Conservation (phyloP, 2,113 vertebrate genomes). For the Casuarius casuarius region DNA sequence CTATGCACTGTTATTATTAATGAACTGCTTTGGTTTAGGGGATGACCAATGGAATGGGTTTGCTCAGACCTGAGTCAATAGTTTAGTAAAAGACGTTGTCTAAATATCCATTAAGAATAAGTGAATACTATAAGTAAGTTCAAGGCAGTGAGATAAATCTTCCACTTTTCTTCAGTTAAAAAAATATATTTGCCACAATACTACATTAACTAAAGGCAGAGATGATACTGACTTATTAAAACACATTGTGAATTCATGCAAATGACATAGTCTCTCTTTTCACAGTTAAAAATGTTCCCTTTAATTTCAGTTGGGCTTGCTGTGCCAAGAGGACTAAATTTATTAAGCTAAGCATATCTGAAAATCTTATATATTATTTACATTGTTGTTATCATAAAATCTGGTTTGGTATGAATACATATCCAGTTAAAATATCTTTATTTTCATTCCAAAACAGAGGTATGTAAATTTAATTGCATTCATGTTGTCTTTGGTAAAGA, state of each 20-base stretch:
- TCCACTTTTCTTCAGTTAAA: constrained; percentile 8
- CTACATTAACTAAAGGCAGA: constrained; percentile 1
- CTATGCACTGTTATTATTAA: background rate
- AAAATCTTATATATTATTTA: constrained; percentile 8
- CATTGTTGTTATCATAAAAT: background rate
- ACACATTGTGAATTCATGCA: background rate
- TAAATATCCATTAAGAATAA: constrained; percentile 28
- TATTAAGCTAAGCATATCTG: background rate
- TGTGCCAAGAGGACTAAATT: background rate
- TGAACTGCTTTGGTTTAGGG: constrained; percentile 10
- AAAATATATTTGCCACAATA: constrained; percentile 8
- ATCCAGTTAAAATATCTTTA: constrained; percentile 39
- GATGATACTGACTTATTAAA: background rate
- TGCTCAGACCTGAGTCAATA: background rate
- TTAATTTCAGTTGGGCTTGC: background rate
- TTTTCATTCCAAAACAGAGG: constrained; percentile 7
- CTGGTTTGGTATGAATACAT: background rate
- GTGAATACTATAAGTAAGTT: constrained; percentile 4
- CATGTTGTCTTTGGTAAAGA: constrained; percentile 51
- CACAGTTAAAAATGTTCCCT: background rate
- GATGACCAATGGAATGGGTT: constrained; percentile 16
- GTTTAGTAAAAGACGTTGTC: constrained; percentile 16
- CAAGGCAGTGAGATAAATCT: constrained; percentile 29
- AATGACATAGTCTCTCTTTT: background rate
- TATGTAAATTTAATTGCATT: constrained; percentile 52